Percentiles rank a stretch among this genome's conserved stretches.
Conservation (phyloP, 2,113 vertebrate species). For the Chlorodrepanis virens region DNA sequence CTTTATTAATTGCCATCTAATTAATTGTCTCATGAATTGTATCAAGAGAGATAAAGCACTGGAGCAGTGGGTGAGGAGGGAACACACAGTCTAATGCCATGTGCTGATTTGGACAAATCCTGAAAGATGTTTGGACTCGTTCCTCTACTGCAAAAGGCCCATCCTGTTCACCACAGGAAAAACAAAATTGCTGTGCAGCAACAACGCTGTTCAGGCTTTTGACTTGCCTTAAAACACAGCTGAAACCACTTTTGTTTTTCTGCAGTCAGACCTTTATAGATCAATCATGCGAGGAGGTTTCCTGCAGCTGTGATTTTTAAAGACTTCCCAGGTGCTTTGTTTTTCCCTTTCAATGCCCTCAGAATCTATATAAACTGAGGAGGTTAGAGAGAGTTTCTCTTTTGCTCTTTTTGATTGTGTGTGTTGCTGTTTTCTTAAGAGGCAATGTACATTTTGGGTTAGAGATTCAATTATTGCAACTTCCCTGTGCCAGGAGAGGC, state of each 20-base stretch:
- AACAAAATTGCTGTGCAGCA: neutral
- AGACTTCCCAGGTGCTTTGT: neutral
- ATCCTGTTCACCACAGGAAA: neutral
- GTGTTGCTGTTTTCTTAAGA: neutral
- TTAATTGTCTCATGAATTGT: neutral
- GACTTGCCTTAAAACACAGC: neutral
- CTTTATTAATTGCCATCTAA: neutral
- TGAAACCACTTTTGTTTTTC: neutral
- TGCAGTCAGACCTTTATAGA: neutral
- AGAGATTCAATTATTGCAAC: rapidly evolving
- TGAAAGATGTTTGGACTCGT: neutral
- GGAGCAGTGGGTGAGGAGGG: rapidly evolving
- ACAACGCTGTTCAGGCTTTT: neutral
- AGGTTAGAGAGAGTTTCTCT: rapidly evolving
- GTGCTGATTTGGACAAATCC: neutral
- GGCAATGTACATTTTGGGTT: rapidly evolving
- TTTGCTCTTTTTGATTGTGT: neutral
- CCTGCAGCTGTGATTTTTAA: neutral
- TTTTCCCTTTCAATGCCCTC: neutral
- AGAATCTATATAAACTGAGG: neutral
- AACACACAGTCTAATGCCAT: rapidly evolving
- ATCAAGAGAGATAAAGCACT: neutral
- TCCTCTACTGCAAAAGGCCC: neutral
- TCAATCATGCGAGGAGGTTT: neutral
- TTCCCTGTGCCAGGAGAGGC: neutral